phyloP scores from a whole-genome alignment of 2,113 vertebrate species.

The Fulmarus glacialis region DNA sequence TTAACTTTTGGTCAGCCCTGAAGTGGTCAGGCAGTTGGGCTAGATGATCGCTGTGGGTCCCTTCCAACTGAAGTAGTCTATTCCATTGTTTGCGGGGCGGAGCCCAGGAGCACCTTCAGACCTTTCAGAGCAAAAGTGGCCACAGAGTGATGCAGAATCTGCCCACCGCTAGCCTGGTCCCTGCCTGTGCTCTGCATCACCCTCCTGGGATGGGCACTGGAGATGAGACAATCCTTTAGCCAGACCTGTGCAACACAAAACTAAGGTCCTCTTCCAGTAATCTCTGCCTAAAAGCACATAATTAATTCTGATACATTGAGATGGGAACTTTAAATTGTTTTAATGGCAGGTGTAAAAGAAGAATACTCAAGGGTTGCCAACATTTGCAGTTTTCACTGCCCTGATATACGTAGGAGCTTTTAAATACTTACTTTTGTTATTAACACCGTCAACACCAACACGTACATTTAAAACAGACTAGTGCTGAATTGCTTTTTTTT shows the following conservation, averaged over 20 bases:
- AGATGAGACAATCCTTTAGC: background rate
- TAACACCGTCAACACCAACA: background rate
- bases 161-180: accelerated
- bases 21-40: background rate
- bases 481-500: background rate
- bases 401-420: background rate
- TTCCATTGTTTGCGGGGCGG: background rate
- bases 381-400: background rate
- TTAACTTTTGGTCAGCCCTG: background rate
- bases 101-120: background rate
- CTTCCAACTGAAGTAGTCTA: background rate
- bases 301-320: background rate
- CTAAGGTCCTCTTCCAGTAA: background rate
- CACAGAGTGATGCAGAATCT: background rate
- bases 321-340: background rate
- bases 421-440: background rate
- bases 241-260: background rate
- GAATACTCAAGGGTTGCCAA: background rate
- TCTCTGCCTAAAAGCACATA: background rate
- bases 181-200: background rate
- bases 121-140: background rate
- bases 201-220: background rate
- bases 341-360: background rate
- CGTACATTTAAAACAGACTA: background rate
- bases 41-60: background rate